A percentile compares a stretch with the other conserved stretches of the same genome.
phyloP scores from a whole-genome alignment of 2,113 vertebrate species.

The Leptosomus discolor region DNA sequence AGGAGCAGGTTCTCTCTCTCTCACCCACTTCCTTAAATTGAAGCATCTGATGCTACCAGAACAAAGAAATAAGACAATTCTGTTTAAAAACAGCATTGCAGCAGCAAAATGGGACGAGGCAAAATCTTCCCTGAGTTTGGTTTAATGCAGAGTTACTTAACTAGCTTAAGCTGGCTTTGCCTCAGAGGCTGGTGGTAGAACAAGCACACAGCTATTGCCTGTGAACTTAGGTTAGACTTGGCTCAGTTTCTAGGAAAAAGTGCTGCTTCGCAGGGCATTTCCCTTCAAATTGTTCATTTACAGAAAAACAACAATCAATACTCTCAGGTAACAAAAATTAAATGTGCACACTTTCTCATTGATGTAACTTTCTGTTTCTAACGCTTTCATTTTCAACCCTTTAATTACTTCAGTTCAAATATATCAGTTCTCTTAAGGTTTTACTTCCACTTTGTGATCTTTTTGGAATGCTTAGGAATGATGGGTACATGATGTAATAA shows the following conservation, averaged over 20 bases:
- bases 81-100: neutral
- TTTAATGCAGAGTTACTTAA: neutral
- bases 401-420: neutral
- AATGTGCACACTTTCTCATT: neutral
- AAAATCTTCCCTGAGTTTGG: neutral
- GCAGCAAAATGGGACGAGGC: neutral
- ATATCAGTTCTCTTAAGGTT: neutral
- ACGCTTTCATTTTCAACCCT: neutral
- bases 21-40: neutral
- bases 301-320: neutral
- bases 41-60: neutral
- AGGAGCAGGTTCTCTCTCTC: neutral
- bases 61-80: neutral
- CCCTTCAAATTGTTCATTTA: neutral
- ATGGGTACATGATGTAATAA: neutral
- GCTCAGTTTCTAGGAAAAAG: neutral
- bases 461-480: neutral
- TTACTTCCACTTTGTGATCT: neutral
- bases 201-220: accelerated
- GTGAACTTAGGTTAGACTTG: neutral
- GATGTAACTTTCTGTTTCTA: neutral
- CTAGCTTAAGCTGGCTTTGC: neutral
- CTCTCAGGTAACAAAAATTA: neutral
- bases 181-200: neutral
- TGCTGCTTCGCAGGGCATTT: neutral